Percentiles rank a stretch among this genome's conserved stretches.
Evolutionary conservation across 2,888 invertebrate species (phyloP).

Genomic region (Sarcophaga rosellei): DNA sequence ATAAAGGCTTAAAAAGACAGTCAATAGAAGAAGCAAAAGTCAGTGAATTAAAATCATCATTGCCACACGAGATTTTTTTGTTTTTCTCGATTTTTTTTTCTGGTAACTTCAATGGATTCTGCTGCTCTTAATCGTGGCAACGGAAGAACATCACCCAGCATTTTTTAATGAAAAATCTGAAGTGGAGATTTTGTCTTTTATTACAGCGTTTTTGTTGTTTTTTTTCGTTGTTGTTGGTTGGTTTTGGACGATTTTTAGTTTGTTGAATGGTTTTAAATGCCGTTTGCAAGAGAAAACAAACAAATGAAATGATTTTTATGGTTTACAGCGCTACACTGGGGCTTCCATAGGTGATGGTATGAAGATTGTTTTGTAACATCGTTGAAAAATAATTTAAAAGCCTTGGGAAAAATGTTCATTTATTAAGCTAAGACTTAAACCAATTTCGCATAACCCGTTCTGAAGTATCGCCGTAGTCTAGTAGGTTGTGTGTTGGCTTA

Average conservation of each 20-base stretch:
- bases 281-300: conserved; percentile 52
- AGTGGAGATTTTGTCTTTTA: conserved; percentile 62
- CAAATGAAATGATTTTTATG: conserved; percentile 29
- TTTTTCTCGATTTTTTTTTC: neutral
- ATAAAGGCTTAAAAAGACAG: neutral
- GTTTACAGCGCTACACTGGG: conserved; percentile 27
- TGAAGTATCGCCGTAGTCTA: too few species aligned
- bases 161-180: conserved; percentile 66
- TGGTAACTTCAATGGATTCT: neutral
- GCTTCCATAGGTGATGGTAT: too few species aligned
- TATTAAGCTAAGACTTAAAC: too few species aligned
- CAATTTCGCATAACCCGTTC: too few species aligned
- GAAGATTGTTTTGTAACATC: too few species aligned
- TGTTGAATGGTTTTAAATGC: conserved; percentile 32
- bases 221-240: conserved; percentile 18
- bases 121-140: neutral
- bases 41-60: neutral
- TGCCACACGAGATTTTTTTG: neutral
- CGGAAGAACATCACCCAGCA: conserved; percentile 23
- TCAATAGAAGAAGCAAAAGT: neutral
- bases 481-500: too few species aligned
- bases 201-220: conserved; percentile 8
- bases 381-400: too few species aligned
- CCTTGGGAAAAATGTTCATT: too few species aligned
- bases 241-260: conserved; percentile 18